Conservation (phyloP, 1,140 invertebrate species). For the Euura lappo region DNA sequence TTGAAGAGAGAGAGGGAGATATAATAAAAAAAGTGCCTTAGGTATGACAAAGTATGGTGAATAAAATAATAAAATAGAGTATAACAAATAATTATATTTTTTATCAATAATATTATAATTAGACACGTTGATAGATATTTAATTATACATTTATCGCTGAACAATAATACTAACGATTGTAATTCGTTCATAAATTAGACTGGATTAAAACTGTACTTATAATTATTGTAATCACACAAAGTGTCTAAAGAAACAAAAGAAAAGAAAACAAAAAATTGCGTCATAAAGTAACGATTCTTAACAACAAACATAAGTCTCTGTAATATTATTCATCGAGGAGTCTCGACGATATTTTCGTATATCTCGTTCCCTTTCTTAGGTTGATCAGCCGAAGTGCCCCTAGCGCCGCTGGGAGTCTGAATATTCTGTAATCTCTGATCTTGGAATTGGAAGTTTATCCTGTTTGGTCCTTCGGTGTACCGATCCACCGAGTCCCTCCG, state of each 20-base stretch:
- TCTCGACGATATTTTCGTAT: slow-evolving; percentile 9
- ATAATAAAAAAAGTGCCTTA: background rate
- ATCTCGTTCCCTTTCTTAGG: slow-evolving; percentile 17
- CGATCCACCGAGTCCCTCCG: slow-evolving; percentile 13
- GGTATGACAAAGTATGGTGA: background rate
- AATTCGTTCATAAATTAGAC: too few species aligned
- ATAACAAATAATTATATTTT: background rate
- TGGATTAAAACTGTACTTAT: too few species aligned
- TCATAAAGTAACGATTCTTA: too few species aligned
- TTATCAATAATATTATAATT: background rate
- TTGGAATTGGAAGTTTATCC: slow-evolving; percentile 35
- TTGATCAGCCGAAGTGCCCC: background rate
- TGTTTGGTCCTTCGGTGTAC: slow-evolving; percentile 30
- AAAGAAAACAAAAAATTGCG: too few species aligned
- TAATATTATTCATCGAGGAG: background rate
- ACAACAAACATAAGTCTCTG: too few species aligned
- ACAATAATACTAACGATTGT: too few species aligned
- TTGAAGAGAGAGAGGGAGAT: background rate
- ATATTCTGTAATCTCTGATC: slow-evolving; percentile 25
- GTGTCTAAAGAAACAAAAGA: too few species aligned
- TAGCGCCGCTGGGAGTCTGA: background rate
- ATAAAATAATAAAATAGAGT: background rate
- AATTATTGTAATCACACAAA: too few species aligned
- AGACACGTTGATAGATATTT: too few species aligned
- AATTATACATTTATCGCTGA: too few species aligned